Percentiles rank a stretch among this genome's conserved stretches.
phyloP scores from a whole-genome alignment of 2,113 vertebrate species.

The Pipa parva region DNA sequence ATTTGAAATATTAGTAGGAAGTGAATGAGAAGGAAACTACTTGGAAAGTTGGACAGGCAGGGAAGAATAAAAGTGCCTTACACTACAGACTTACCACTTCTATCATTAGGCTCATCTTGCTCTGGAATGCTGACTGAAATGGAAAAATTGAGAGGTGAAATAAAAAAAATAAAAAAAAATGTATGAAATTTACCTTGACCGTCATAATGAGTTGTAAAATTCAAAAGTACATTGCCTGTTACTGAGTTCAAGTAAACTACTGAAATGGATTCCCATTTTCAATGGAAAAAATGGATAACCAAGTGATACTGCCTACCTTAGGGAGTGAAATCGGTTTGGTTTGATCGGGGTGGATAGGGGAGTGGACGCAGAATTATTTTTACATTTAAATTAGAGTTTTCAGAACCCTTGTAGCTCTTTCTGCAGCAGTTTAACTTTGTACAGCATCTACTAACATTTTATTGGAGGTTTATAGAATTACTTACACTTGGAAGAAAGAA shows the following conservation, averaged over 20 bases:
- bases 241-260: constrained; percentile 32
- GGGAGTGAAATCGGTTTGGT: too few relatives aligned
- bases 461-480: neutral
- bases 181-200: constrained; percentile 55
- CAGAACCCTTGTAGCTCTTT: constrained; percentile 18
- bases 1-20: neutral
- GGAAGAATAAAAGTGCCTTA: constrained; percentile 41
- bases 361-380: too few relatives aligned
- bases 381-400: too few relatives aligned
- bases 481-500: neutral
- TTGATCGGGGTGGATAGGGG: too few relatives aligned
- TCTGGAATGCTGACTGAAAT: constrained; percentile 75
- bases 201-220: constrained; percentile 50
- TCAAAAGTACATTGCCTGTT: constrained; percentile 50
- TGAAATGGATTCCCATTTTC: neutral
- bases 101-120: constrained; percentile 67
- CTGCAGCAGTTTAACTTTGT: constrained; percentile 25
- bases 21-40: constrained; percentile 23
- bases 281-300: too few relatives aligned
- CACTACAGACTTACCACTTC: constrained; percentile 62
- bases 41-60: constrained; percentile 45
- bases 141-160: constrained; percentile 60
- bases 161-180: constrained; percentile 62
- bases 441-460: neutral
- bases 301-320: too few relatives aligned